Conservation (phyloP, 1,140 invertebrate genomes). For the Dreissena rostriformis region DNA sequence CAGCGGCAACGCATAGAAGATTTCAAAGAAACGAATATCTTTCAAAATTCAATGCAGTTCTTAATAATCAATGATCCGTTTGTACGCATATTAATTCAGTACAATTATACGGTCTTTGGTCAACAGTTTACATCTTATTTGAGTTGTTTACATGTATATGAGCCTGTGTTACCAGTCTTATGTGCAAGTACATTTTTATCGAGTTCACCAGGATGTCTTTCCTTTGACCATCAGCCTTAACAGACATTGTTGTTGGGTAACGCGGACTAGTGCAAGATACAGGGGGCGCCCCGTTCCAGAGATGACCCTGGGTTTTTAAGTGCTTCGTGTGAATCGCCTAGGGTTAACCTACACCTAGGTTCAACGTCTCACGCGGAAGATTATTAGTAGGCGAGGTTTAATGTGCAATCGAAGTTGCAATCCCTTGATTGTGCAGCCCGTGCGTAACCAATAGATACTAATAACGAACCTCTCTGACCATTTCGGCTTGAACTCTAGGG, state of each 20-base stretch:
- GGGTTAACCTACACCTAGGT: neutral
- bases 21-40: neutral
- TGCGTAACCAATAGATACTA: neutral
- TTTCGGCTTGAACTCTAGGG: constrained; percentile 83
- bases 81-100: neutral
- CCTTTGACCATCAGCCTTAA: no score
- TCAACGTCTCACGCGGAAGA: neutral
- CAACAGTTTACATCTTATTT: no score
- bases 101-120: neutral
- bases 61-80: neutral
- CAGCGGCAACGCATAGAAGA: neutral
- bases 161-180: no score
- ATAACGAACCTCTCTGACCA: constrained; percentile 77
- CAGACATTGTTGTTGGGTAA: no score
- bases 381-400: no score
- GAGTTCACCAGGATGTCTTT: no score
- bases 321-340: neutral
- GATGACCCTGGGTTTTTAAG: neutral
- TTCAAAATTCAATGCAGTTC: neutral
- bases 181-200: no score
- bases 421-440: no score
- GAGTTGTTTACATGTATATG: no score
- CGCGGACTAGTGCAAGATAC: no score
- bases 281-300: neutral
- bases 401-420: neutral